Conservation (phyloP, 1,140 invertebrate species). For the Homarus americanus region DNA sequence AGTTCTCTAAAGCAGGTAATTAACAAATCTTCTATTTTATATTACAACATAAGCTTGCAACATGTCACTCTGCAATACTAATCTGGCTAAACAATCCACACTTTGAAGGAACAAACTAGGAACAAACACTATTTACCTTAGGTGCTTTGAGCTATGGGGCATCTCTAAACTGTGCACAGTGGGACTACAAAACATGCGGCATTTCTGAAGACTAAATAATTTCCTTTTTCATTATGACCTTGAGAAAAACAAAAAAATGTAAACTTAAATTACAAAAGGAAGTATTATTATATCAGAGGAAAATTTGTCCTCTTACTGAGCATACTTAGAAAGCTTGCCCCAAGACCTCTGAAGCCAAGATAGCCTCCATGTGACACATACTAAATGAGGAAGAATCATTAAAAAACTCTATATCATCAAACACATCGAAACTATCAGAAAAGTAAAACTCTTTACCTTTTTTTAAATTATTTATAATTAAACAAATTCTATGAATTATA, state of each 20-base stretch:
- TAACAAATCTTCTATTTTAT: background rate
- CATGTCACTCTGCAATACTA: conserved; percentile 22
- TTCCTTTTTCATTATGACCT: background rate
- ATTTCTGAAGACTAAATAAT: background rate
- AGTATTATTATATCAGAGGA: background rate
- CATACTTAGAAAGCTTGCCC: conserved; percentile 36
- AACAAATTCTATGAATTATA: conserved; percentile 26
- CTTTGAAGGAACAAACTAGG: conserved; percentile 41
- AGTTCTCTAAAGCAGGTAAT: background rate
- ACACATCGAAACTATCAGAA: conserved; percentile 4
- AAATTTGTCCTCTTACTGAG: conserved; percentile 12
- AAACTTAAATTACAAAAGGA: background rate
- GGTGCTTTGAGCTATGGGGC: conserved; percentile 45
- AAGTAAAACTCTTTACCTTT: background rate
- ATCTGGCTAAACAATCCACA: conserved; percentile 44
- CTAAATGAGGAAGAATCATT: conserved; percentile 16
- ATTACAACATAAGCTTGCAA: conserved; percentile 16
- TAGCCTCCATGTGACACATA: conserved; percentile 39
- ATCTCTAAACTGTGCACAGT: conserved; percentile 34
- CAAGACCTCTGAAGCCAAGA: conserved; percentile 40
- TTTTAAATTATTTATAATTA: background rate
- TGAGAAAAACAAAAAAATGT: background rate
- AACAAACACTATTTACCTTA: conserved; percentile 39
- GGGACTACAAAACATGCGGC: background rate
- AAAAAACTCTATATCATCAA: conserved; percentile 7